Conservation (phyloP, 2,888 invertebrate species). For the Drosophila maculinotata region DNA sequence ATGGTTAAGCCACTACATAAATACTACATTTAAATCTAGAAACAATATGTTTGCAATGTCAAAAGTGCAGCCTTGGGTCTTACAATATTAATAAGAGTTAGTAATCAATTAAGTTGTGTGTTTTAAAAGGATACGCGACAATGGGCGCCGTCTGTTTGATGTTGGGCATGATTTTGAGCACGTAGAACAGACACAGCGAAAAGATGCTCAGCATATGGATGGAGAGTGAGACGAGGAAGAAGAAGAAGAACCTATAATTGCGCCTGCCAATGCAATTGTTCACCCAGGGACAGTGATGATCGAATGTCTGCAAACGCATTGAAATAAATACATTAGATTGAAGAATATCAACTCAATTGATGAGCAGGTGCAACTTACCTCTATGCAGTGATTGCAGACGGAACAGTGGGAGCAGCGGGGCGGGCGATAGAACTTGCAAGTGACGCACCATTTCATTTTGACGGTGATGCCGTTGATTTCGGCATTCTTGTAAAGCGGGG, state of each 20-base stretch:
- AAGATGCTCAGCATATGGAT: slow-evolving; percentile 99
- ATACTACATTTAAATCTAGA: no score
- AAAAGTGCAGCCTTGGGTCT: no score
- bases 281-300: slow-evolving; percentile 99
- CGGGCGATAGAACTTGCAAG: slow-evolving; percentile 99
- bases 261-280: slow-evolving; percentile 98
- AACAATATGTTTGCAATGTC: no score
- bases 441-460: slow-evolving; percentile 99
- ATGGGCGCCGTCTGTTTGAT: slow-evolving; percentile 93
- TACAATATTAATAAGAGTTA: background rate
- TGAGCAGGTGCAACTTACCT: slow-evolving; percentile 87
- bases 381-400: slow-evolving; percentile 99
- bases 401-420: slow-evolving; percentile 99
- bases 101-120: background rate
- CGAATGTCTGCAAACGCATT: slow-evolving; percentile 92
- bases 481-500: slow-evolving; percentile 97
- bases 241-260: slow-evolving; percentile 99
- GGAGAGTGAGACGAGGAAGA: slow-evolving; percentile 98
- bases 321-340: background rate
- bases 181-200: slow-evolving; percentile 95
- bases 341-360: background rate
- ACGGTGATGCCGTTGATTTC: slow-evolving; percentile 99
- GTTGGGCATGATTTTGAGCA: slow-evolving; percentile 93
- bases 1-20: no score
- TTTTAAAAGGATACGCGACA: slow-evolving; percentile 93